Base-by-base conservation (phyloP, 1,140 invertebrate genomes). In the Grapholita molesta region DNA sequence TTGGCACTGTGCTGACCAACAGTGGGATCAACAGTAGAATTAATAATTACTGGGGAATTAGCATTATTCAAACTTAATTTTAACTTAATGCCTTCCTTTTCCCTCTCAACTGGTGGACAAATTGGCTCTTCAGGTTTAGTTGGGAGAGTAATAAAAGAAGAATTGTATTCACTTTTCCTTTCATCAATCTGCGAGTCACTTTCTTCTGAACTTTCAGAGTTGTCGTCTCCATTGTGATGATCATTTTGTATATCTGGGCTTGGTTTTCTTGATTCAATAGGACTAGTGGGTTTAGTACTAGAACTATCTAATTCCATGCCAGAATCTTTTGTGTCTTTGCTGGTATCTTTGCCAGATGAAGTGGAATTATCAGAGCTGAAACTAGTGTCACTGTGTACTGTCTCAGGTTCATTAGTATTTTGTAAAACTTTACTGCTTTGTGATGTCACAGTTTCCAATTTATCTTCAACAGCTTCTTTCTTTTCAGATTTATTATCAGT, bases 11-110 rank as follows among this genome's bases (percentile, higher is more conserved):
- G 82, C 66, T 87, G 79, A 9, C 89, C 89, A 70, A 91, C 64
- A 32, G 84, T 82, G 3, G 89, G 89, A 78, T 91, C 89, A 28
- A 91, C 89, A 42, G 89, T 91, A 18, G 88, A 90, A 77, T 91
- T 91, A 68, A 91, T 91, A 57, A 91, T 91, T 53, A 91, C 86
- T 61, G 89, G 89, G 42, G 89, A 90, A 65, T 85, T 90, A 24
- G 86, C 86, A 82, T 85, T 91, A 73, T 90, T 91, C 67, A 90
- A 79, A 66, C 89, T 90, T 48, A 91, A 76, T 80, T 90, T 91
- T 68, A 91, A 74, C 73, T 91, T 91, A 32, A 91, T 91, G 30
- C 89, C 71, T 68, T 88, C 85, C 71, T 76, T 79, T 70, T 82
- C 78, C 55, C 80, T 87, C 70, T 86, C 86, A 38, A 75, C 28